Conservation (phyloP, 2,888 invertebrate genomes). For the Chrysotoxum bicinctum region DNA sequence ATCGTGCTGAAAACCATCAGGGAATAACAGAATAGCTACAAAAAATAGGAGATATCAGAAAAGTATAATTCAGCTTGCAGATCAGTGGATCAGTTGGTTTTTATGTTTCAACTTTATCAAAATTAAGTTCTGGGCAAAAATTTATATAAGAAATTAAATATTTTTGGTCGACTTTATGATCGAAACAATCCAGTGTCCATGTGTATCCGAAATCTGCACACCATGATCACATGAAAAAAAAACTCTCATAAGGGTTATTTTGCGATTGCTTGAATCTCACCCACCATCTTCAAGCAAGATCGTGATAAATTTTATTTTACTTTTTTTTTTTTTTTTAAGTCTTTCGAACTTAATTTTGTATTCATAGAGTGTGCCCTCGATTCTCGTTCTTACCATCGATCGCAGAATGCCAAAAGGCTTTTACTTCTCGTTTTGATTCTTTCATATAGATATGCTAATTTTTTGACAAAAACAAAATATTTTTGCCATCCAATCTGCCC, state of each 20-base stretch:
- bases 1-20: too few species aligned
- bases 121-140: too few species aligned
- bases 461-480: constrained; percentile 15
- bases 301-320: constrained; percentile 23
- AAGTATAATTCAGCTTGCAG: too few species aligned
- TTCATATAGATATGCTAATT: constrained; percentile 52
- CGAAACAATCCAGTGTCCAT: background rate
- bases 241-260: constrained; percentile 37
- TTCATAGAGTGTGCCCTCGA: constrained; percentile 60
- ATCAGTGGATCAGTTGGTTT: too few species aligned
- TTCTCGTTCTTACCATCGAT: constrained; percentile 17
- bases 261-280: background rate
- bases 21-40: too few species aligned
- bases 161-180: background rate
- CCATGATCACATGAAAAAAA: constrained; percentile 8
- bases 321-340: constrained; percentile 20
- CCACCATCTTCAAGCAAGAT: constrained; percentile 26
- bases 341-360: constrained; percentile 68
- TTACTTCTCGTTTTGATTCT: constrained; percentile 11
- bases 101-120: too few species aligned
- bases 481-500: constrained; percentile 9
- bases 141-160: background rate
- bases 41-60: too few species aligned
- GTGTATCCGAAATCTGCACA: background rate
- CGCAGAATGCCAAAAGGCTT: constrained; percentile 42